Base-by-base conservation (phyloP, 2,888 invertebrate species). In the Asteroscopus sphinx region DNA sequence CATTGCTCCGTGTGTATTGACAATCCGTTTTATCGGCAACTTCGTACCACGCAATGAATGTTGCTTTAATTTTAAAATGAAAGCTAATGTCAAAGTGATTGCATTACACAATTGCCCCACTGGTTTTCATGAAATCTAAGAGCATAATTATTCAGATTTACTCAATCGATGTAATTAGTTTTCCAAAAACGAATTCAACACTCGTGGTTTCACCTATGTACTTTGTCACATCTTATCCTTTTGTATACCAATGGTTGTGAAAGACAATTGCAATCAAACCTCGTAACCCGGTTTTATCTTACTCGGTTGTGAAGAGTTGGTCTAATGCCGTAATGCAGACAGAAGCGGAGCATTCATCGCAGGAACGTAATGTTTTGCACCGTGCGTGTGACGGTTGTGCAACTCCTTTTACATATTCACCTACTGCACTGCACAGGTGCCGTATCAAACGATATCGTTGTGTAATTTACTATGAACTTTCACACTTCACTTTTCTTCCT, bases 361-460 rank as follows among this genome's bases (percentile, higher is more conserved):
- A 68, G 68, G 75, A 49, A 73, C 82, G 76, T 80, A 82, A 79
- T 76, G 75, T 74, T 74, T 75, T 76, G 71, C 76, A 80, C 1
- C 21, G 21, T 21, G 21, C 21, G 21, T 21, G 21, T 6, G 6
- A 79, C 52, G 53, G 73, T 85, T 85, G 80, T 79, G 83, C 76
- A 85, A 86, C 61, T 48, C 49, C 60, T 65, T 82, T 81, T 79
- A 80, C 84, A 82, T 83, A 81, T 83, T 83, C 69, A 79, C 79
- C 77, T 54, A 80, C 73, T 80, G 77, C 72, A 80, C 79, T 75
- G 63, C 55, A 51, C 62, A 73, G 71, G 73, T 79, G 80, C 79
- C 79, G 83, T 80, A 86, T 86, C 83, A 86, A 85, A 83, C 80
- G 76, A 79, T 79, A 69, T 48, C 71, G 78, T 86, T 87, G 85